Evolutionary conservation across 1,140 invertebrate species (phyloP), one percentile per base, ranked within the genome.

Genomic region (Nixonia krombeini): DNA sequence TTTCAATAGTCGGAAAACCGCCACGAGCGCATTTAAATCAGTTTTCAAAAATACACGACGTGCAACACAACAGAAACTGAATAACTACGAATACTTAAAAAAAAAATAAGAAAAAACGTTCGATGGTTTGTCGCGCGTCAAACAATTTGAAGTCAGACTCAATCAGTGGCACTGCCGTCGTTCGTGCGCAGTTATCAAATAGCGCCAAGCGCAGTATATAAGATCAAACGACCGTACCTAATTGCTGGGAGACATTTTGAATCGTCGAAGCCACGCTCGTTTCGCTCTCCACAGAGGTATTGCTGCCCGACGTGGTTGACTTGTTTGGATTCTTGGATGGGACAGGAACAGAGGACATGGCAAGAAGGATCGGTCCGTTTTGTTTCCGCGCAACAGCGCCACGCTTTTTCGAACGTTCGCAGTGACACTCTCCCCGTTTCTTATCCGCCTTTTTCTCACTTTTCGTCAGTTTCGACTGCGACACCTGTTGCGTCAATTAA

Each of bases 401-500:
- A 41, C 64, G 72, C 46, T 63, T 70, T 59, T 68, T 79, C 28
- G 52, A 50, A 13, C 35, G 45, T 18, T 64, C 68, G 10, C 51
- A 29, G 33, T 58, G 65, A 33, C 50, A 64, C 26, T 68, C 57
- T 45, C 33, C 37, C 26, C 61, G 57, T 18, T 52, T 49, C 15
- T 66, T 72, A 51, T 72, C 61, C 44, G 33, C 53, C 53, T 64
- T 75, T 42, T 31, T 64, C 46, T 69, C 70, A 37, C 25, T 38
- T 15, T 47, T 52, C 15, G 47, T 28, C 12, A 21, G 35, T 23
- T 45, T 70, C 45, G 45, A 28, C 53, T 67, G 51, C 29, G 42
- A 12, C 25, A 77, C 70, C 74, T 78, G 68, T 66, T 52, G 49
- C 66, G 66, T 40, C 5, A n/a, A n/a, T n/a, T n/a, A n/a, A n/a